Evolutionary conservation across 1,140 invertebrate genomes (phyloP).

Genomic region (Pteromalus puparum): DNA sequence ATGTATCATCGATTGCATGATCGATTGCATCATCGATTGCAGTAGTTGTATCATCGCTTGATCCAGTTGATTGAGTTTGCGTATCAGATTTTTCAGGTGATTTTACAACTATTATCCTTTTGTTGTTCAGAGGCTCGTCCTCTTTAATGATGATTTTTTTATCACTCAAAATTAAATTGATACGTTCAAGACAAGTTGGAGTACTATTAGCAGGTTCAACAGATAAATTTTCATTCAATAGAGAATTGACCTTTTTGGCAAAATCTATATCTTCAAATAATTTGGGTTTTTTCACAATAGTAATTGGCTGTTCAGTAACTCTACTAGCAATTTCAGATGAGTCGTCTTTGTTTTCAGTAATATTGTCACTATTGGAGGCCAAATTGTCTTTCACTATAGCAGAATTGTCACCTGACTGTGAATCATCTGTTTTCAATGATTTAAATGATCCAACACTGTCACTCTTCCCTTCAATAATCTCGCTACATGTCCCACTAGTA

Average conservation of each 20-base stretch:
- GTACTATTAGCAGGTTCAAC: background rate
- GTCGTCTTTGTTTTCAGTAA: background rate
- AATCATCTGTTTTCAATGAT: conserved; percentile 4
- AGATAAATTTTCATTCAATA: background rate
- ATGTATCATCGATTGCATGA: too few relatives aligned
- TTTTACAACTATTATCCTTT: background rate
- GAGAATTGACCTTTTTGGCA: background rate
- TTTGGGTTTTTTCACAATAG: conserved; percentile 14
- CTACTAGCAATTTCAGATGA: background rate
- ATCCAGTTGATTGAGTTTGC: background rate
- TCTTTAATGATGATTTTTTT: conserved; percentile 1
- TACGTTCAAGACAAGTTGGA: conserved; percentile 5
- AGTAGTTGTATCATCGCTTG: background rate
- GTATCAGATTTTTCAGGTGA: background rate
- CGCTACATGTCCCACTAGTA: conserved; percentile 9
- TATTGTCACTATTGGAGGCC: background rate
- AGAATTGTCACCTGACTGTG: background rate
- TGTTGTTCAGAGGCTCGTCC: background rate
- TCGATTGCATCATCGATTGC: background rate
- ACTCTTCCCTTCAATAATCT: background rate
- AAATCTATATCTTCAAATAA: background rate
- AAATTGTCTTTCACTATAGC: background rate
- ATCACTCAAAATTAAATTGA: background rate
- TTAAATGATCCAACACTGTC: background rate
- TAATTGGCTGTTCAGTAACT: background rate